Conservation (phyloP, 2,113 vertebrate genomes). For the Tonatia bakeri region DNA sequence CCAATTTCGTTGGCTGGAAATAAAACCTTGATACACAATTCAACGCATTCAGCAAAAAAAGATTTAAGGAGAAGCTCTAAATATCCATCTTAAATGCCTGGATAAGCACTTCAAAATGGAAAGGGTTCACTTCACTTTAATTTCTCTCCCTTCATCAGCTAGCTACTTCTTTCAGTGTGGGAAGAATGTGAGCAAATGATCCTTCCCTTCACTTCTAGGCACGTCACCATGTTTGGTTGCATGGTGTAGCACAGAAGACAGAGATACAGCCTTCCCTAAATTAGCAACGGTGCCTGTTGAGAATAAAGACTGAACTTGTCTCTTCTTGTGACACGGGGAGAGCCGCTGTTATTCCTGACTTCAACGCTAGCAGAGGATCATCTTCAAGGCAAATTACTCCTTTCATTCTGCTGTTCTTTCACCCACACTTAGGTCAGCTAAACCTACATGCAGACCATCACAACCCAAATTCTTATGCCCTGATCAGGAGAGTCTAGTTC, state of each 20-base stretch:
- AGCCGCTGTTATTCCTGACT: not conserved
- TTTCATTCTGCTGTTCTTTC: not conserved
- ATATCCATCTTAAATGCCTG: not conserved
- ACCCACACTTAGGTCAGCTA: not conserved
- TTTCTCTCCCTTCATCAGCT: not conserved
- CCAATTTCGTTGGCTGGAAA: not conserved
- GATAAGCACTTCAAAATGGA: not conserved
- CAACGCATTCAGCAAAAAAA: not conserved
- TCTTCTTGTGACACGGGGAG: not conserved
- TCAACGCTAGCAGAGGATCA: not conserved
- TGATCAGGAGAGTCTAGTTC: not conserved
- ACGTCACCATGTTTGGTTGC: not conserved
- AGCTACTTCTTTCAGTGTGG: not conserved
- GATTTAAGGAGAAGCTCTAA: not conserved
- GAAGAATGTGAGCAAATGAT: not conserved
- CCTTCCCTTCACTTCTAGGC: not conserved
- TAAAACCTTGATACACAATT: not conserved
- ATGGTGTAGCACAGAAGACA: not conserved
- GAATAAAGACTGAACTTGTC: not conserved
- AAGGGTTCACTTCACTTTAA: not conserved
- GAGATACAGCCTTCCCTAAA: not conserved
- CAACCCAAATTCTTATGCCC: not conserved
- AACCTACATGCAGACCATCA: not conserved
- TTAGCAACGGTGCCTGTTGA: accelerated
- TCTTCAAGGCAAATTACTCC: not conserved